Conservation (phyloP, 2,888 invertebrate genomes). For the Beris chalybata region DNA sequence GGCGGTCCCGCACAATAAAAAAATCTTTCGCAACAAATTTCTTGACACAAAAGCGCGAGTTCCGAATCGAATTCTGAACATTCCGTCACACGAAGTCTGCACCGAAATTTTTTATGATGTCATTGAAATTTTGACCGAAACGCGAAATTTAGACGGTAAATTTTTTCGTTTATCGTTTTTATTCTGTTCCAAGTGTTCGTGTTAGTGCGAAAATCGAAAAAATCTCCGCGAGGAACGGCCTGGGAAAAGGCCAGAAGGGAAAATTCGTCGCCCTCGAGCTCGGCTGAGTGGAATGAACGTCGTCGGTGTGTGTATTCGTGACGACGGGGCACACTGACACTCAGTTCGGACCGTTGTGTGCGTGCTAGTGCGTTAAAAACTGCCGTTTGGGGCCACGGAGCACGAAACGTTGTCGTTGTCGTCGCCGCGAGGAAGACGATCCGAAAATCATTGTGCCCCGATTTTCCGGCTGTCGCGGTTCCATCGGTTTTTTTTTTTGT, state of each 20-base stretch:
- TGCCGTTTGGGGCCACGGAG: constrained; percentile 21
- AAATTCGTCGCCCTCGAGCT: constrained; percentile 10
- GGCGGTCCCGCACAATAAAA: not conserved
- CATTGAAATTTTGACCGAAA: constrained; percentile 32
- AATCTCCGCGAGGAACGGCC: constrained; percentile 9
- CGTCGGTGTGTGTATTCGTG: constrained; percentile 24
- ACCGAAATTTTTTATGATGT: constrained; percentile 35
- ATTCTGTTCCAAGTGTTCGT: constrained; percentile 21
- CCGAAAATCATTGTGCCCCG: not conserved
- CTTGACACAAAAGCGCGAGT: constrained; percentile 11
- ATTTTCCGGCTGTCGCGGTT: constrained; percentile 10
- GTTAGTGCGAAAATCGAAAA: not conserved
- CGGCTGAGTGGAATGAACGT: constrained; percentile 28
- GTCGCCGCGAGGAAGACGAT: constrained; percentile 11
- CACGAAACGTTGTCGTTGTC: constrained; percentile 1
- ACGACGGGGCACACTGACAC: constrained; percentile 7
- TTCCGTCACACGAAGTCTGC: constrained; percentile 37
- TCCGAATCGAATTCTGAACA: constrained; percentile 36
- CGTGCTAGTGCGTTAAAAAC: constrained; percentile 18
- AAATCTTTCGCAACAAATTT: constrained; percentile 11
- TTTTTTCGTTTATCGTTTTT: constrained; percentile 32
- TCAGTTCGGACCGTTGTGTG: constrained; percentile 6
- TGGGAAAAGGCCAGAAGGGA: constrained; percentile 21
- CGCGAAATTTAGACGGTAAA: not conserved
- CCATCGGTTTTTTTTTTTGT: not conserved